These are phyloP conservation scores for Mus minutoides DNA, from an alignment of 2,797 vertebrate species.

Conservation along the genomic window DNA sequence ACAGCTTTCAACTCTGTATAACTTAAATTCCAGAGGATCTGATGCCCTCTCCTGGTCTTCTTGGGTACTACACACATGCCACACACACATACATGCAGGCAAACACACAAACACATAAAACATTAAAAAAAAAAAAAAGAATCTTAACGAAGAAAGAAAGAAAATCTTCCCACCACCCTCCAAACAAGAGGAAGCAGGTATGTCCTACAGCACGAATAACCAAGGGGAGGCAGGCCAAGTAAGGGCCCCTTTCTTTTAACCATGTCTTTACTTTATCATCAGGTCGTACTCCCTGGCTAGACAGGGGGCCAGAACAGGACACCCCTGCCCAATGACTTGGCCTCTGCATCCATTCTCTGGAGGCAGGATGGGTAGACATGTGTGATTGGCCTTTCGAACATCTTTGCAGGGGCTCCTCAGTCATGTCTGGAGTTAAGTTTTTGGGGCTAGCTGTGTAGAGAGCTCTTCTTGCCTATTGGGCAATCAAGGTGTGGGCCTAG, in stretches of 20 bases:
- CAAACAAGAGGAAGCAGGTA: neutral
- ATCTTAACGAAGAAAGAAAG: neutral
- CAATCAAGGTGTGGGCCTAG: too few species aligned
- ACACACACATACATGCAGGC: neutral
- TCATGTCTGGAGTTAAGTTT: neutral
- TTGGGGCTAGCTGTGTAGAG: too few species aligned
- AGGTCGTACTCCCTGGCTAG: neutral
- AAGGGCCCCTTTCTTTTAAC: neutral
- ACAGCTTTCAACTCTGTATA: neutral
- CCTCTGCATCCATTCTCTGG: fast-evolving
- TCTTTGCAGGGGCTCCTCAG: neutral
- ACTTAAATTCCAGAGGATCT: neutral
- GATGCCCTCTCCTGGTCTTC: neutral
- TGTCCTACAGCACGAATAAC: neutral
- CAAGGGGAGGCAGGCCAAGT: too few species aligned
- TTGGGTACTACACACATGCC: neutral
- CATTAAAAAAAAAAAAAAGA: neutral
- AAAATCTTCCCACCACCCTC: neutral
- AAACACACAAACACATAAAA: neutral
- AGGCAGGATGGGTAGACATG: fast-evolving
- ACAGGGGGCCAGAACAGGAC: fast-evolving
- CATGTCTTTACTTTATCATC: neutral
- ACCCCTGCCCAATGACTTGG: fast-evolving
- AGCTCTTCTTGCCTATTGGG: neutral
- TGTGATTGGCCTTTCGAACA: neutral